Evolutionary conservation across 2,797 vertebrate species (phyloP).

Genomic region (Sus cebifrons): DNA sequence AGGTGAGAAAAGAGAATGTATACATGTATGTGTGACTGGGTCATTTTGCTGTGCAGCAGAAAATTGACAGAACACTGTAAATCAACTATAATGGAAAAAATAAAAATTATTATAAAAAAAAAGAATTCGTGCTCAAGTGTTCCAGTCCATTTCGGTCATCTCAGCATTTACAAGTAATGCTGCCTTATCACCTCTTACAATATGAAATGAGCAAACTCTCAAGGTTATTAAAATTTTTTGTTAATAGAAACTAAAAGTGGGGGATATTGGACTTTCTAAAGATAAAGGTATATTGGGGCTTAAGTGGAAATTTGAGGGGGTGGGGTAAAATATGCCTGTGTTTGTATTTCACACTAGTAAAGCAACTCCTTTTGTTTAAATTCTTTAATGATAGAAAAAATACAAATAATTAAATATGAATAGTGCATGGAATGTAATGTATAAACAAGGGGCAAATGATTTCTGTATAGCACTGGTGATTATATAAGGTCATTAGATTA

Average conservation of each 20-base stretch:
- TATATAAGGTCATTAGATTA: background rate
- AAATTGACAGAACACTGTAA: no score
- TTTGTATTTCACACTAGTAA: background rate
- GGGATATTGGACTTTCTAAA: background rate
- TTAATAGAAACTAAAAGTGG: background rate
- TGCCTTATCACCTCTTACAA: background rate
- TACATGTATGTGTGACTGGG: no score
- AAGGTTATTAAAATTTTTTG: background rate
- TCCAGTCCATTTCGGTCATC: background rate
- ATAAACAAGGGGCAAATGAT: background rate
- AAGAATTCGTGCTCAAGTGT: no score
- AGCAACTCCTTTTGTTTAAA: background rate
- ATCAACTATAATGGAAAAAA: no score
- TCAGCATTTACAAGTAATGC: background rate
- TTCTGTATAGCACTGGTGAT: background rate
- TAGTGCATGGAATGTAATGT: background rate
- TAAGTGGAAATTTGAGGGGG: background rate
- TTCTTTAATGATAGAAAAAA: background rate
- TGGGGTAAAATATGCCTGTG: background rate
- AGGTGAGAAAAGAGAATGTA: no score
- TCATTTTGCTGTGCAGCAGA: no score
- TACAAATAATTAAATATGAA: background rate
- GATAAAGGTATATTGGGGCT: rapidly evolving
- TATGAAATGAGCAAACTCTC: background rate
- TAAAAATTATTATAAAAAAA: no score